Evolutionary conservation across 2,113 vertebrate genomes (phyloP).

Genomic region (Uropsilus gracilis): DNA sequence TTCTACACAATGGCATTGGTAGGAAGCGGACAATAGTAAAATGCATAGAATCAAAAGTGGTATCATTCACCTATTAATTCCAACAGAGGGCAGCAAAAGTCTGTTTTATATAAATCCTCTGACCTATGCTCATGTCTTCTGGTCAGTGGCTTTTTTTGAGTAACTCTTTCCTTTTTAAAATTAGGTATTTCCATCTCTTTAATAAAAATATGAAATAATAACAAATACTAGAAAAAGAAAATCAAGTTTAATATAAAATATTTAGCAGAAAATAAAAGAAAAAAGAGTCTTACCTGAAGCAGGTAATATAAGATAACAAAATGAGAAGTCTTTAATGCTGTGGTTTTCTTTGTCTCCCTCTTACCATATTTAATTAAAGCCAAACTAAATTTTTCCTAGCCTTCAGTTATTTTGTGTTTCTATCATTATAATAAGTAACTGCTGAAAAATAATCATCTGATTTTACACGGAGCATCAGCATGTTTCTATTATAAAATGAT

Average conservation of each 20-base stretch:
- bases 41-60: not conserved
- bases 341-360: constrained; percentile 52
- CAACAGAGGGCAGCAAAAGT: constrained; percentile 89
- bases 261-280: not conserved
- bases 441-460: not conserved
- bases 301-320: not conserved
- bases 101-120: constrained; percentile 52
- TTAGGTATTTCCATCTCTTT: not conserved
- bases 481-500: not conserved
- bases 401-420: not conserved
- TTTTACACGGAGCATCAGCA: not conserved
- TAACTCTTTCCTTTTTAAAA: not conserved
- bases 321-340: not conserved
- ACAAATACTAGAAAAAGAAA: not conserved
- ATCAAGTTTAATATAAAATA: not conserved
- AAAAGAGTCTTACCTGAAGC: not conserved
- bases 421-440: not conserved
- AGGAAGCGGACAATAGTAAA: constrained; percentile 58
- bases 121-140: not conserved
- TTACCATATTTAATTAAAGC: not conserved
- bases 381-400: not conserved
- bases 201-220: not conserved
- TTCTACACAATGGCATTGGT: constrained; percentile 9
- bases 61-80: constrained; percentile 68
- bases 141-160: constrained; percentile 68